A percentile compares a stretch with the other conserved stretches of the same genome.
phyloP scores from a whole-genome alignment of 1,140 invertebrate genomes.

The Andrena cerasifolii region DNA sequence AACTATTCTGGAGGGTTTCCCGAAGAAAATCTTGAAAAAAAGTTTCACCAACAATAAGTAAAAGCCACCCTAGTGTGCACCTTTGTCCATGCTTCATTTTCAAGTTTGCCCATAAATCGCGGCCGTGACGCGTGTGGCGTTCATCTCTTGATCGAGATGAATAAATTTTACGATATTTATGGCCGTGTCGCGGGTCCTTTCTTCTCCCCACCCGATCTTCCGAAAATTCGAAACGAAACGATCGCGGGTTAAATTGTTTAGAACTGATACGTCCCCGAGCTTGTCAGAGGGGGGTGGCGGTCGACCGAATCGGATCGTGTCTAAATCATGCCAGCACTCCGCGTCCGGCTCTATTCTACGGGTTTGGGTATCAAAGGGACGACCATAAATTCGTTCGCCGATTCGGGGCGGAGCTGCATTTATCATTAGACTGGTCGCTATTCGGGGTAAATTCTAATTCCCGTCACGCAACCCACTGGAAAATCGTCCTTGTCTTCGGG shows the following conservation, averaged over 20 bases:
- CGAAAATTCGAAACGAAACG: slow-evolving; percentile 4
- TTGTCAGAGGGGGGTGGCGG: not conserved
- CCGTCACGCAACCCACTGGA: not conserved
- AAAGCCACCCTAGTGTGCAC: too few relatives aligned
- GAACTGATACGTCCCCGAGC: slow-evolving; percentile 10
- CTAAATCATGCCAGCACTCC: slow-evolving; percentile 11
- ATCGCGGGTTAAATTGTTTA: slow-evolving; percentile 23
- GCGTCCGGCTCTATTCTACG: not conserved
- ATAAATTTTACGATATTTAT: slow-evolving; percentile 26
- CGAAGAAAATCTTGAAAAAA: too few relatives aligned
- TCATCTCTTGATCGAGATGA: not conserved
- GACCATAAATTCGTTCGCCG: slow-evolving; percentile 12
- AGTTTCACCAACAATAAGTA: too few relatives aligned
- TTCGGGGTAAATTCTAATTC: slow-evolving; percentile 21
- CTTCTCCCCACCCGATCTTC: too few relatives aligned
- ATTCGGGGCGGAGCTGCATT: slow-evolving; percentile 8
- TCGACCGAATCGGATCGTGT: not conserved
- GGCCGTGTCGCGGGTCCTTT: not conserved
- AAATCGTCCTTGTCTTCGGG: not conserved
- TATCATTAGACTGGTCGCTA: not conserved
- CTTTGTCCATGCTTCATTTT: slow-evolving; percentile 29
- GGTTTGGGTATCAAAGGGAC: not conserved
- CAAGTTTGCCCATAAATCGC: slow-evolving; percentile 23
- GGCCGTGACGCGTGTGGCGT: not conserved
- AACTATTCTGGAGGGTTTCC: too few relatives aligned